These are phyloP conservation scores for Vanessa atalanta DNA, from an alignment of 1,140 invertebrate species.

Conservation along the genomic window DNA sequence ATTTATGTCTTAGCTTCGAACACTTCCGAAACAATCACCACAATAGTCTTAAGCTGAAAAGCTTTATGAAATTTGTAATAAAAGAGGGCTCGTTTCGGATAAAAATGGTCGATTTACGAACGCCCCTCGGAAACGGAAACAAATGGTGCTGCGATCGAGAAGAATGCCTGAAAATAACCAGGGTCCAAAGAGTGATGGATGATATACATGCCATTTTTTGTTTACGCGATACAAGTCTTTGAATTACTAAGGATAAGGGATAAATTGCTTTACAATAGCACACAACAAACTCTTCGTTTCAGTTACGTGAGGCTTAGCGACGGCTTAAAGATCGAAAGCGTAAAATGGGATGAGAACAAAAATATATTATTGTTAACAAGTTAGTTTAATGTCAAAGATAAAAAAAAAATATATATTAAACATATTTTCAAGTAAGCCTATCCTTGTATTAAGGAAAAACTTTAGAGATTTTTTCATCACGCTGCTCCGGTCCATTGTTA, in stretches of 20 bases:
- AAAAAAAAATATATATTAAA: no score
- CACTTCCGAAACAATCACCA: neutral
- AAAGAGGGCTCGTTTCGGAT: slow-evolving; percentile 18
- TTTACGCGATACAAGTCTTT: neutral
- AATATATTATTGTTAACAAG: neutral
- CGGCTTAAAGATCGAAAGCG: slow-evolving; percentile 1
- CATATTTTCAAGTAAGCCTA: no score
- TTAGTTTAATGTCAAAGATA: neutral
- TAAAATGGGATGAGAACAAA: neutral
- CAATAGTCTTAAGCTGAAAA: slow-evolving; percentile 13
- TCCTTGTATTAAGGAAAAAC: no score
- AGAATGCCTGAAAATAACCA: slow-evolving; percentile 33
- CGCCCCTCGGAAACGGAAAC: slow-evolving; percentile 29
- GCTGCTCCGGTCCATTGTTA: no score
- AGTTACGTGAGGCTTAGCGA: neutral
- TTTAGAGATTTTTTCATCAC: no score
- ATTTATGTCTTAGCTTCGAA: slow-evolving; percentile 8
- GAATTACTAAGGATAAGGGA: neutral
- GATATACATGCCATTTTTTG: slow-evolving; percentile 10
- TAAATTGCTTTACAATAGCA: neutral
- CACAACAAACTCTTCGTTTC: neutral
- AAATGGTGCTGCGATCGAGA: slow-evolving; percentile 31
- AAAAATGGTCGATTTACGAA: slow-evolving; percentile 34
- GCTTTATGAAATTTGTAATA: neutral
- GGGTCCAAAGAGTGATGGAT: slow-evolving; percentile 19